Conservation (phyloP, 2,888 invertebrate genomes). For the Drosophila bunnanda region DNA sequence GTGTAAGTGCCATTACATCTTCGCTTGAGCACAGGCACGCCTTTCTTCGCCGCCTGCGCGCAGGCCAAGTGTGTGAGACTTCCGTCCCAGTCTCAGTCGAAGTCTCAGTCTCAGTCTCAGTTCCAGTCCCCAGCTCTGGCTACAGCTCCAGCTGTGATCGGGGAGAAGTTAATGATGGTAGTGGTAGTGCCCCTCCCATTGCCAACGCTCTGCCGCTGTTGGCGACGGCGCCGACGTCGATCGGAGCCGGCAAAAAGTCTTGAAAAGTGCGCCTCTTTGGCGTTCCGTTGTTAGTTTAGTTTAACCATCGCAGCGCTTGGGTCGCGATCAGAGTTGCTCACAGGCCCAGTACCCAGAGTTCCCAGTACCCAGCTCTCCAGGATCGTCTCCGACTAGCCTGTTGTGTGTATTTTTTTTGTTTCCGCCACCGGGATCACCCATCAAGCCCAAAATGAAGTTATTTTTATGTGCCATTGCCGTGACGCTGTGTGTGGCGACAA, state of each 20-base stretch:
- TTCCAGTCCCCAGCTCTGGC: not conserved
- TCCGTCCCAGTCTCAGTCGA: constrained; percentile 7
- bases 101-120: constrained; percentile 7
- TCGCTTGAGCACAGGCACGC: constrained; percentile 46
- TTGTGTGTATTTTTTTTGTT: constrained; percentile 22
- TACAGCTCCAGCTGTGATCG: constrained; percentile 10
- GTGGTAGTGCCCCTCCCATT: constrained; percentile 44
- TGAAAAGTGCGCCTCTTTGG: constrained; percentile 84
- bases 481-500: constrained; percentile 82
- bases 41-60: constrained; percentile 56
- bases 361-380: constrained; percentile 12
- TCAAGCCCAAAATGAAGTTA: constrained; percentile 80
- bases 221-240: constrained; percentile 42
- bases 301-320: constrained; percentile 82
- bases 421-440: not conserved
- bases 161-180: not conserved
- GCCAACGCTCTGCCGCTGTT: constrained; percentile 51
- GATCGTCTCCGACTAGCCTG: constrained; percentile 9
- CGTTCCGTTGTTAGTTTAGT: constrained; percentile 83
- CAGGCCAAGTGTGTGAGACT: constrained; percentile 5
- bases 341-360: constrained; percentile 23
- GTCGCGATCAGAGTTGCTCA: constrained; percentile 63
- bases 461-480: constrained; percentile 83
- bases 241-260: constrained; percentile 81
- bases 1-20: constrained; percentile 59